Evolutionary conservation across 2,113 vertebrate genomes (phyloP).

Genomic region (Crotalus horridus): DNA sequence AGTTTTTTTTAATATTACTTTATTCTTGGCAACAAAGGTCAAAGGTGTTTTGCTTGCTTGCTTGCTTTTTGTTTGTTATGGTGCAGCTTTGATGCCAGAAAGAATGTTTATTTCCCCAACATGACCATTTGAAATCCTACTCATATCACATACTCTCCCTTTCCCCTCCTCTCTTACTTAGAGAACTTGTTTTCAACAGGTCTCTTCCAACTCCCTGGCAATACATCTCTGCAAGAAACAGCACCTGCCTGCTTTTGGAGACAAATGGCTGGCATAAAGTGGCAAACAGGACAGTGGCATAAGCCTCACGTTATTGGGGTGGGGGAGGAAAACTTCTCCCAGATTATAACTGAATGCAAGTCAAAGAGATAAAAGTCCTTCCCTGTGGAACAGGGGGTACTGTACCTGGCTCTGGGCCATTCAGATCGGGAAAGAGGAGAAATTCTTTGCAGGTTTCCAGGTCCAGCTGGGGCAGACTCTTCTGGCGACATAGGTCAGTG

Average conservation of each 20-base stretch:
- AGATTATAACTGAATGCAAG: neutral
- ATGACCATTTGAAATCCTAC: neutral
- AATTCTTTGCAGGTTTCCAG: constrained; percentile 68
- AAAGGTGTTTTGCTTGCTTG: neutral
- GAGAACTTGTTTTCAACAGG: constrained; percentile 3
- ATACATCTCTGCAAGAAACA: neutral
- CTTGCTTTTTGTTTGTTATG: neutral
- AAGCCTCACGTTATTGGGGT: rapidly evolving
- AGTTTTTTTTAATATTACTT: neutral
- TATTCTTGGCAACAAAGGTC: neutral
- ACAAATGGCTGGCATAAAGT: neutral
- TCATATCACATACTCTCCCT: neutral
- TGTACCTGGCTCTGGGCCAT: constrained; percentile 69
- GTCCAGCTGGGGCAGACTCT: constrained; percentile 61
- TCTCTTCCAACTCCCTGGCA: neutral
- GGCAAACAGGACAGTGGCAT: neutral
- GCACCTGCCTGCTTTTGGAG: neutral
- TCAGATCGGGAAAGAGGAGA: constrained; percentile 64
- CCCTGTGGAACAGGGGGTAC: constrained; percentile 32
- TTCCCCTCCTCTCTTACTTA: neutral
- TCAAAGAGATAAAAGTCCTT: neutral
- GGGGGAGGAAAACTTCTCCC: neutral
- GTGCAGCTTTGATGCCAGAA: neutral
- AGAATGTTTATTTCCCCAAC: neutral
- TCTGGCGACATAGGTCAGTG: constrained; percentile 65